phyloP scores from a whole-genome alignment of 2,797 vertebrate species.

The Orientallactaga sibirica region DNA sequence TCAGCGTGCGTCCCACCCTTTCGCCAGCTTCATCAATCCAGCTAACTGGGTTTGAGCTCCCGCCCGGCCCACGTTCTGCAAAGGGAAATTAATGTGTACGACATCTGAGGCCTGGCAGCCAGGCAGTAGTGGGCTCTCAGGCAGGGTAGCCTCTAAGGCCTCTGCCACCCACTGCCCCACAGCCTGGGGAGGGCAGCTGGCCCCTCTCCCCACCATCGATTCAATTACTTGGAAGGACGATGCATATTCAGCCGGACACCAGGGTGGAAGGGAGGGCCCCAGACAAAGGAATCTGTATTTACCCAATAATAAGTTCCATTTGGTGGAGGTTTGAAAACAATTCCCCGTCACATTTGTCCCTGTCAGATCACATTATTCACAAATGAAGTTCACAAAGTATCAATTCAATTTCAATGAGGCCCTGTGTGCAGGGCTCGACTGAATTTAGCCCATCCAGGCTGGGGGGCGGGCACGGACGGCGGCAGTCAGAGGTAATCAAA shows the following conservation, averaged over 20 bases:
- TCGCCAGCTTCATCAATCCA: constrained; percentile 99
- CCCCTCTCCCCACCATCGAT: constrained; percentile 90
- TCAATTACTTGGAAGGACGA: constrained; percentile 96
- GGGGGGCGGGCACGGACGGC: constrained; percentile 90
- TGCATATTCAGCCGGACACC: constrained; percentile 95
- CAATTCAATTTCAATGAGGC: constrained; percentile 99
- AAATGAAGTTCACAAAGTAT: constrained; percentile 99
- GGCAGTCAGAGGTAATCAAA: constrained; percentile 98
- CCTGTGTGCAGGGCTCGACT: constrained; percentile 73
- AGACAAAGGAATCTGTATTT: constrained; percentile 98
- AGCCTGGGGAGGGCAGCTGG: constrained; percentile 36
- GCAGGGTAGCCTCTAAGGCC: constrained; percentile 91
- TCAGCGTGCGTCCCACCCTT: constrained; percentile 98
- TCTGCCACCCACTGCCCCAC: constrained; percentile 90
- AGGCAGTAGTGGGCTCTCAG: constrained; percentile 92
- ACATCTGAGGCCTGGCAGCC: constrained; percentile 94
- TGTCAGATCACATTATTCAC: constrained; percentile 99
- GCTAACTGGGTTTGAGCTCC: constrained; percentile 98
- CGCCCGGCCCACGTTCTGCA: constrained; percentile 94
- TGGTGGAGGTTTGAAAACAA: constrained; percentile 98
- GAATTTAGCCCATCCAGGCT: constrained; percentile 92
- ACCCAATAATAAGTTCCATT: constrained; percentile 99
- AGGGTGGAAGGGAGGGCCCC: constrained; percentile 84
- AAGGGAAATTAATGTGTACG: constrained; percentile 99
- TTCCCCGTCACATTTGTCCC: constrained; percentile 99